Conservation (phyloP, 2,113 vertebrate species). For the Nasalis larvatus region DNA sequence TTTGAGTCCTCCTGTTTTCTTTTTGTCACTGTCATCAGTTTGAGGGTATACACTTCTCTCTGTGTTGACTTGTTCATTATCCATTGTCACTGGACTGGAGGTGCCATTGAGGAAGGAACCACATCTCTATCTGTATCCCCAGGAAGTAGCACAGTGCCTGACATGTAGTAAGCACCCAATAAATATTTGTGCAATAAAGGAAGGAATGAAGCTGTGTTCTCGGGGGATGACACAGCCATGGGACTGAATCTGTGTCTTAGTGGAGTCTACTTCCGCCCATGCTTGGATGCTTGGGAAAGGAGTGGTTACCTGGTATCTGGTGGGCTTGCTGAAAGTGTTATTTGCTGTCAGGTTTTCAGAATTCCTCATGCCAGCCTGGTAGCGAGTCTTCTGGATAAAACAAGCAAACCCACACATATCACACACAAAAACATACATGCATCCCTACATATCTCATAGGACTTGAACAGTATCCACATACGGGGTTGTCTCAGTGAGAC, state of each 20-base stretch:
- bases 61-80: background rate
- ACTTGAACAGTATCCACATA: background rate
- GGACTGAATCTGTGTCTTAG: background rate
- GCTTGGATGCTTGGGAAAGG: background rate
- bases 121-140: background rate
- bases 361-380: slow-evolving; percentile 87
- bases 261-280: background rate
- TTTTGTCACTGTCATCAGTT: background rate
- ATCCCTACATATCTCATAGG: background rate
- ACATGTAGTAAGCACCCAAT: background rate
- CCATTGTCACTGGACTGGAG: background rate
- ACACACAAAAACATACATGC: background rate
- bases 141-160: background rate
- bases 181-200: background rate
- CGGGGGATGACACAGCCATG: background rate
- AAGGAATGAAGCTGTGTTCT: background rate
- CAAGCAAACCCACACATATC: background rate
- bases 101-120: background rate
- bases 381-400: slow-evolving; percentile 89
- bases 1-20: background rate
- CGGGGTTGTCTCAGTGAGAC: background rate
- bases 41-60: background rate
- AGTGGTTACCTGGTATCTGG: slow-evolving; percentile 93
- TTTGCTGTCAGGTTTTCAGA: slow-evolving; percentile 89
- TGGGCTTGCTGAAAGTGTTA: slow-evolving; percentile 93